Evolutionary conservation across 2,113 vertebrate genomes (phyloP).

Genomic region (Austrofundulus limnaeus): DNA sequence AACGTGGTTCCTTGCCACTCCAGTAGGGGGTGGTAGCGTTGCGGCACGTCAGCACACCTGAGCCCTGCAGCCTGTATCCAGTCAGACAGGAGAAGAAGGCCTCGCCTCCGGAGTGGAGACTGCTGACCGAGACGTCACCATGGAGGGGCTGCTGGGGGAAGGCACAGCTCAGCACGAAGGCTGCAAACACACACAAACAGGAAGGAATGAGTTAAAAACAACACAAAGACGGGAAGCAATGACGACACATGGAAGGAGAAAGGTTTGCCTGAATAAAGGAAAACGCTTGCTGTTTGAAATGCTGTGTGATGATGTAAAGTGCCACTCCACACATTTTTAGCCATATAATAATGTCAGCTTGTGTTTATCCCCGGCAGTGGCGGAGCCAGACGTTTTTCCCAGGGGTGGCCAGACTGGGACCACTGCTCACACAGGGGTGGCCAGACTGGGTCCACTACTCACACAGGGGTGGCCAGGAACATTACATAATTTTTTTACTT

Average conservation of each 20-base stretch:
- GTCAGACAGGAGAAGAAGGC: slow-evolving; percentile 87
- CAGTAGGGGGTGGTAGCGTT: slow-evolving; percentile 93
- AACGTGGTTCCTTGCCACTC: slow-evolving; percentile 85
- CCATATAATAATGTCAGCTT: no score
- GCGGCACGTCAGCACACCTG: slow-evolving; percentile 81
- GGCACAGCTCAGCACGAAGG: slow-evolving; percentile 88
- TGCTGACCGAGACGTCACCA: slow-evolving; percentile 88
- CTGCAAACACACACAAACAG: slow-evolving; percentile 67
- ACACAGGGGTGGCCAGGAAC: no score
- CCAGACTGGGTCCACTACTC: no score
- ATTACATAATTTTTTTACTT: no score
- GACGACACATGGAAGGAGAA: background rate
- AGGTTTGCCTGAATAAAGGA: background rate
- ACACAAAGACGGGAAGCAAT: background rate
- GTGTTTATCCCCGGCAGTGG: no score
- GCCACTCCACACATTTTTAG: no score
- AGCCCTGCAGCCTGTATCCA: slow-evolving; percentile 88
- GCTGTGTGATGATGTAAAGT: background rate
- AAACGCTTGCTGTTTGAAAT: background rate
- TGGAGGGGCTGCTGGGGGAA: slow-evolving; percentile 86
- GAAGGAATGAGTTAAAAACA: background rate
- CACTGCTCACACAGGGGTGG: no score
- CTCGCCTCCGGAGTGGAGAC: slow-evolving; percentile 87
- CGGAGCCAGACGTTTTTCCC: no score
- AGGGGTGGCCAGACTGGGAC: no score